Evolutionary conservation across 2,888 invertebrate genomes (phyloP).

Genomic region (Melanostoma mellinum): DNA sequence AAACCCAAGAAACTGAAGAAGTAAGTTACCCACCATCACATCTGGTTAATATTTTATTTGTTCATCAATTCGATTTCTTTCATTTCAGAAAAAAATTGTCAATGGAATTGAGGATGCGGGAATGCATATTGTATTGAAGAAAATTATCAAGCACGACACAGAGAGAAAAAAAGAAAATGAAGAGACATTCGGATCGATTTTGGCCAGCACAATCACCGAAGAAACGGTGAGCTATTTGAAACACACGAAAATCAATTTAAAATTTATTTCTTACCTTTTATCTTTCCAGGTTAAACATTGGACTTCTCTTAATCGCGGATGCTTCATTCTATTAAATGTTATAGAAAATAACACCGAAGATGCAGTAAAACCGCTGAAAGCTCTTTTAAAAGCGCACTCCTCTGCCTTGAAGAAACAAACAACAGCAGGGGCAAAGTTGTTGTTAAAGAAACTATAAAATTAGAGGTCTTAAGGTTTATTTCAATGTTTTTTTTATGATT

Average conservation of each 20-base stretch:
- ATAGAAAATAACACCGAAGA: constrained; percentile 85
- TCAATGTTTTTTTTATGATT: constrained; percentile 47
- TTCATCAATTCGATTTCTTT: background rate
- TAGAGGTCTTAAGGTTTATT: constrained; percentile 56
- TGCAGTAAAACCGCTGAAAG: constrained; percentile 82
- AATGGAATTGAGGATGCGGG: constrained; percentile 88
- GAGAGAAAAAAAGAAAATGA: constrained; percentile 80
- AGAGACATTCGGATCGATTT: constrained; percentile 84
- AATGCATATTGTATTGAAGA: constrained; percentile 89
- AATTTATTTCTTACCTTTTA: constrained; percentile 24
- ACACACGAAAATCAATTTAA: background rate
- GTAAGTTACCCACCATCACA: constrained; percentile 27
- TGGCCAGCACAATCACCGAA: constrained; percentile 83
- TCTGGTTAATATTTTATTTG: background rate
- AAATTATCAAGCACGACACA: constrained; percentile 87
- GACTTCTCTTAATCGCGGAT: constrained; percentile 89
- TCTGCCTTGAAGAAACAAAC: constrained; percentile 83
- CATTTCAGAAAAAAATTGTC: constrained; percentile 75
- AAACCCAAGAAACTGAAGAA: constrained; percentile 58
- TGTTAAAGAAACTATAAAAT: constrained; percentile 83
- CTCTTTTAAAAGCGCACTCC: constrained; percentile 80
- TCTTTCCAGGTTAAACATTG: constrained; percentile 84
- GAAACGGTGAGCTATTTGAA: constrained; percentile 83
- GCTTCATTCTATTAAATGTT: constrained; percentile 87
- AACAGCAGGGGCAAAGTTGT: constrained; percentile 85